Conservation (phyloP, 2,888 invertebrate species). For the Deroplatys truncata region DNA sequence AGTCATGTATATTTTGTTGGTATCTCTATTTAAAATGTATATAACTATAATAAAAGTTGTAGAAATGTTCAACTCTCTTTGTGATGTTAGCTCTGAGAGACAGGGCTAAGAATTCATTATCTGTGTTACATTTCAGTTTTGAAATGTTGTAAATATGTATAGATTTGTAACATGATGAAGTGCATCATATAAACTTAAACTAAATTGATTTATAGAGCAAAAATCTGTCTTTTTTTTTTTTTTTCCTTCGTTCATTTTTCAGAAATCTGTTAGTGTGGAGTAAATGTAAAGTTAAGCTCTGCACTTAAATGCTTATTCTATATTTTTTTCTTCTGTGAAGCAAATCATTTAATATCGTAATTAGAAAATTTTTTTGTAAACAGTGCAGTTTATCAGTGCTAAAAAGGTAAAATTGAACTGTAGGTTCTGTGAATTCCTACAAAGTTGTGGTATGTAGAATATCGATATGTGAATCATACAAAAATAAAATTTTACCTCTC, state of each 20-base stretch:
- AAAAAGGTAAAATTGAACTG: not conserved
- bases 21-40: not conserved
- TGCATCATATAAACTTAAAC: not conserved
- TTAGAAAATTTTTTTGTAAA: not conserved
- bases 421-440: no score
- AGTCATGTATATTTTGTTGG: constrained; percentile 7
- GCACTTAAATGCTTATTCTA: not conserved
- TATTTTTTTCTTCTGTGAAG: not conserved
- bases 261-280: no score
- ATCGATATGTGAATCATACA: no score
- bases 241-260: no score
- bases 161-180: constrained; percentile 18
- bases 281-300: no score
- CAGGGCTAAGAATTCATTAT: not conserved
- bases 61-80: not conserved
- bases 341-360: not conserved
- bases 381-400: not conserved
- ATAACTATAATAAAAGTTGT: not conserved
- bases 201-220: not conserved
- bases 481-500: no score
- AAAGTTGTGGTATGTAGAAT: no score
- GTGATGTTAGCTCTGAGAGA: not conserved
- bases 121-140: constrained; percentile 8
- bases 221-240: no score
- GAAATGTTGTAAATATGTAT: constrained; percentile 26